A percentile compares a stretch with the other conserved stretches of the same genome.
phyloP scores from a whole-genome alignment of 64 coral and sea anemone genomes.

The Astreopora myriophthalma region DNA sequence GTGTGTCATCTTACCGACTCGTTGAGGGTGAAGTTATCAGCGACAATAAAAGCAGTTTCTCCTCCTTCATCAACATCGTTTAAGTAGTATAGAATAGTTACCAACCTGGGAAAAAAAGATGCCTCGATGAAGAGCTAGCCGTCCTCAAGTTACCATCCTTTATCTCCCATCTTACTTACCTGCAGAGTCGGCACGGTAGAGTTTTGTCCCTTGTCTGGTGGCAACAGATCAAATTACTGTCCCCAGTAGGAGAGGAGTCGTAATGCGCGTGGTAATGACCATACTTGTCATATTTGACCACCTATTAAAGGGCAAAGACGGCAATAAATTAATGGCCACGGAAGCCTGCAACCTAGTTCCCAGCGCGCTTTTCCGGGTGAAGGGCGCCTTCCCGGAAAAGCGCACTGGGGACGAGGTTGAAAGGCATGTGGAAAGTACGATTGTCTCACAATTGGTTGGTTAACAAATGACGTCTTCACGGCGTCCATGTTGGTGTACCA shows the following conservation, averaged over 20 bases:
- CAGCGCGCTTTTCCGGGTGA: too few species aligned
- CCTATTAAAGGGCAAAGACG: not conserved
- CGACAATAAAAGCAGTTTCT: slow-evolving; percentile 62
- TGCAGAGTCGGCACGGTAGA: slow-evolving; percentile 34
- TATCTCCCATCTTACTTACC: not conserved
- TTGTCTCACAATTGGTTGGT: too few species aligned
- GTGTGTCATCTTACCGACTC: not conserved
- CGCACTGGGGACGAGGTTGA: too few species aligned
- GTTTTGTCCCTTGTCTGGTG: slow-evolving; percentile 47
- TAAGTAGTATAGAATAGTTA: slow-evolving; percentile 68
- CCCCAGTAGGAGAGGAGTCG: slow-evolving; percentile 33
- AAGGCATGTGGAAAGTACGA: too few species aligned
- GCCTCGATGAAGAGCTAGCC: not conserved
- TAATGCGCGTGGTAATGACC: slow-evolving; percentile 78
- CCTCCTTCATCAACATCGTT: slow-evolving; percentile 69
- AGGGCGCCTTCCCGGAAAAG: too few species aligned
- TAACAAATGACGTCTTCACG: too few species aligned
- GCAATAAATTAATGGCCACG: not conserved
- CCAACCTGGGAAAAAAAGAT: not conserved
- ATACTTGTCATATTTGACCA: slow-evolving; percentile 59
- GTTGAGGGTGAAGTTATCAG: slow-evolving; percentile 32
- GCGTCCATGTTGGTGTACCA: too few species aligned
- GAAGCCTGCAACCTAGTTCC: too few species aligned
- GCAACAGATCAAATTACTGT: slow-evolving; percentile 50
- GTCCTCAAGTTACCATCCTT: not conserved